phyloP scores from a whole-genome alignment of 1,140 invertebrate genomes.

The Brachionus manjavacas region DNA sequence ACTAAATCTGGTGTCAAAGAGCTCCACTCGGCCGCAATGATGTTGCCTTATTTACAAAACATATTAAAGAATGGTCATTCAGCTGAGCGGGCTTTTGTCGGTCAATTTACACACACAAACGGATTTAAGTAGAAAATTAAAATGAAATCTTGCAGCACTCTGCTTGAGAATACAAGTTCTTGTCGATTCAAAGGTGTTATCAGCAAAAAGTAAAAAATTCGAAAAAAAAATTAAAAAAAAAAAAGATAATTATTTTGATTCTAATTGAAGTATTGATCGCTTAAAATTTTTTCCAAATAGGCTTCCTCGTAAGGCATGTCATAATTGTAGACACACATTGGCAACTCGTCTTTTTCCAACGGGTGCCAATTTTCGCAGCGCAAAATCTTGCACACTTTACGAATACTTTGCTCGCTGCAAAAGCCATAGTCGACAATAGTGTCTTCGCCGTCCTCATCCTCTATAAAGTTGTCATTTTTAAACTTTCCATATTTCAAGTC shows the following conservation, averaged over 20 bases:
- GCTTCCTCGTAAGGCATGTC: constrained; percentile 31
- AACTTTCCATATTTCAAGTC: constrained; percentile 38
- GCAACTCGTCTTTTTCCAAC: constrained; percentile 36
- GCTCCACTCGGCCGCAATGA: background rate
- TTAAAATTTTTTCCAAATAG: constrained; percentile 30
- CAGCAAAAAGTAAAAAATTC: background rate
- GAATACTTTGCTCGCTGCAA: constrained; percentile 26
- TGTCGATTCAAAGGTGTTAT: background rate
- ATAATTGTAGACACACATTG: constrained; percentile 32
- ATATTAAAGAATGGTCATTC: background rate
- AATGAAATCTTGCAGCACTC: constrained; percentile 8
- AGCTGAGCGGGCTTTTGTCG: background rate
- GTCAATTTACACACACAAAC: background rate
- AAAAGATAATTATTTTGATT: background rate
- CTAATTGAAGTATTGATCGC: constrained; percentile 28
- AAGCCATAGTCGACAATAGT: constrained; percentile 37
- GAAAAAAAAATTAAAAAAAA: background rate
- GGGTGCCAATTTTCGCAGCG: constrained; percentile 30
- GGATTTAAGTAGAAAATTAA: background rate
- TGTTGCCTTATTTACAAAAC: background rate
- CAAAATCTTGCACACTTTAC: constrained; percentile 13
- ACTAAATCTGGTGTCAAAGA: background rate
- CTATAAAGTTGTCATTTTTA: constrained; percentile 34
- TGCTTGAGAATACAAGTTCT: constrained; percentile 1
- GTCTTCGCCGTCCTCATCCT: constrained; percentile 42